phyloP scores from a whole-genome alignment of 2,797 vertebrate genomes.

The Champsocephalus gunnari region DNA sequence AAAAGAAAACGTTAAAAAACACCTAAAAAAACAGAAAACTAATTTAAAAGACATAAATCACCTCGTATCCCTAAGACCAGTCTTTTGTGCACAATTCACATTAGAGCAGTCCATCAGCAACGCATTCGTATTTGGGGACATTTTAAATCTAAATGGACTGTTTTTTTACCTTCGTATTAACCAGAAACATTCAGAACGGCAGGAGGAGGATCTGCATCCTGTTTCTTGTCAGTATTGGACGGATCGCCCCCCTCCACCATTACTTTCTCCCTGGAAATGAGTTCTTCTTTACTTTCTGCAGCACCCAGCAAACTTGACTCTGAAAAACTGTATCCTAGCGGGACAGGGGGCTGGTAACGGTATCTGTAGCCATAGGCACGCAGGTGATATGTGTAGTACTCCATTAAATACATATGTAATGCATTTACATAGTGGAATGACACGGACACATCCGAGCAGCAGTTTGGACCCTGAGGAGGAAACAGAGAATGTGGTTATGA shows the following conservation, averaged over 20 bases:
- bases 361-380: constrained; percentile 84
- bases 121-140: neutral
- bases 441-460: constrained; percentile 86
- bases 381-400: constrained; percentile 86
- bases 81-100: constrained; percentile 23
- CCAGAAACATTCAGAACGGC: constrained; percentile 28
- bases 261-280: constrained; percentile 28
- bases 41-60: neutral
- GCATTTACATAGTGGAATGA: constrained; percentile 87
- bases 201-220: constrained; percentile 33
- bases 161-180: constrained; percentile 25
- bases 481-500: neutral
- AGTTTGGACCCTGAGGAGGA: constrained; percentile 78
- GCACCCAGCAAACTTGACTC: neutral
- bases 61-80: neutral
- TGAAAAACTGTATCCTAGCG: constrained; percentile 26
- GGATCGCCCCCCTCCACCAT: constrained; percentile 8
- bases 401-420: constrained; percentile 80
- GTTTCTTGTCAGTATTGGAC: constrained; percentile 30
- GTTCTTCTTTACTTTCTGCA: constrained; percentile 22
- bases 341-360: constrained; percentile 79
- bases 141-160: constrained; percentile 14
- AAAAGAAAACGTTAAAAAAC: constrained; percentile 12
- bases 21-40: constrained; percentile 11
- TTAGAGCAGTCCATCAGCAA: constrained; percentile 24